Evolutionary conservation across 1,140 invertebrate species (phyloP), one percentile per base, ranked within the genome.

Genomic region (Cydia pomonella): DNA sequence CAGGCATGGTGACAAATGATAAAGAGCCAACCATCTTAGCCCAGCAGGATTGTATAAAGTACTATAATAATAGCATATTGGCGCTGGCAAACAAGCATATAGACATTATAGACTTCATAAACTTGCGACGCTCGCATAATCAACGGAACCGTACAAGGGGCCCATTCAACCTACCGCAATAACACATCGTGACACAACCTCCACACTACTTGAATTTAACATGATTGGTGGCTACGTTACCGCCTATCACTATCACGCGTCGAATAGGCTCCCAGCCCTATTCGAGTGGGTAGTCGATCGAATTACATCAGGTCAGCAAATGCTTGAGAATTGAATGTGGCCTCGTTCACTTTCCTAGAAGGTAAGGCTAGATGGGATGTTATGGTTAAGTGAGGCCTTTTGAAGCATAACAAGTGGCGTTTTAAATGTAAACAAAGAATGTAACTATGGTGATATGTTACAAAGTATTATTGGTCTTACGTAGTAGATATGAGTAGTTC

Each of bases 301-400:
- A 23, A 59, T 59, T 59, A 23, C 53, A 23, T 12, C 18, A 12
- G 5, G 21, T 23, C 53, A 59, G 53, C 53, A 18, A 50, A 50
- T 23, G 53, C 53, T 59, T 59, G 53, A 59, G 53, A 23, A 59
- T 21, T n/a, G 18, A 59, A 59, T 18, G 9, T 10, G 12, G 21
- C 53, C 21, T 0, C 16, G 18, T 23, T 23, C 9, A 12, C 18
- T n/a, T 59, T 59, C 53, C n/a, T 23, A 59, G 53, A 59, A 59
- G 50, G 50, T 53, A 53, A 53, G 53, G 53, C 21, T 59, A 59
- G 18, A 23, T 59, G 53, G 53, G 53, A 59, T 59, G 50, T 53
- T 53, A 53, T 53, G 53, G 53, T 59, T 59, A 23, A 0, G 16
- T 7, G 53, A 9, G 21, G 9, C 21, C n/a, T 50, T 47, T n/a